Percentiles rank a stretch among this genome's conserved stretches.
phyloP scores from a whole-genome alignment of 1,140 invertebrate species.

The Aphidius ervi region DNA sequence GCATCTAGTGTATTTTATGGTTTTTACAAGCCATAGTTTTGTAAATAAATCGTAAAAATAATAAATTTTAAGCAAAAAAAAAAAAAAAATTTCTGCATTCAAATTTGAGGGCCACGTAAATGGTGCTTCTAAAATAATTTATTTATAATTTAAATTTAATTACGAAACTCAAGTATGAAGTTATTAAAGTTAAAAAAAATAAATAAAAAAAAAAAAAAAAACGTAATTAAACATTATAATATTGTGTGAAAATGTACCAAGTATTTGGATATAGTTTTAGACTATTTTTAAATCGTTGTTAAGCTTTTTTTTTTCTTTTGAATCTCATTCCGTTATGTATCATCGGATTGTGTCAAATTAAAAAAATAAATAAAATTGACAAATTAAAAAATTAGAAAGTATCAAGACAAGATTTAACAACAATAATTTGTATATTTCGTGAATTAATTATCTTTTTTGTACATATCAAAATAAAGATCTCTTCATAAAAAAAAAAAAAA shows the following conservation, averaged over 20 bases:
- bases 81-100: too few relatives aligned
- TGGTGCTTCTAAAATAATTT: too few relatives aligned
- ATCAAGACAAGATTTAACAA: slow-evolving; percentile 16
- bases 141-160: not conserved
- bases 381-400: slow-evolving; percentile 3
- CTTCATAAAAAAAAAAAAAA: slow-evolving; percentile 25
- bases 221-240: slow-evolving; percentile 29
- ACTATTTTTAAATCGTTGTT: slow-evolving; percentile 1
- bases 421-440: slow-evolving; percentile 35
- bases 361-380: not conserved
- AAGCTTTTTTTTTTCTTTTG: not conserved
- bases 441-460: slow-evolving; percentile 33
- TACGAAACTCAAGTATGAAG: slow-evolving; percentile 6
- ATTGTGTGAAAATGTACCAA: slow-evolving; percentile 30
- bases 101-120: too few relatives aligned
- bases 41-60: too few relatives aligned
- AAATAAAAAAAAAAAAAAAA: not conserved
- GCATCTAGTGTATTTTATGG: too few relatives aligned
- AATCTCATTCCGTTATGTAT: slow-evolving; percentile 5
- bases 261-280: slow-evolving; percentile 30
- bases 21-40: too few relatives aligned
- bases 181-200: not conserved
- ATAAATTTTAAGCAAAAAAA: too few relatives aligned
- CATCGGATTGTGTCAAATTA: not conserved
- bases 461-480: slow-evolving; percentile 36